Percentiles rank a stretch among this genome's conserved stretches.
Conservation (phyloP, 2,797 vertebrate species). For the Notolepis coatsorum region DNA sequence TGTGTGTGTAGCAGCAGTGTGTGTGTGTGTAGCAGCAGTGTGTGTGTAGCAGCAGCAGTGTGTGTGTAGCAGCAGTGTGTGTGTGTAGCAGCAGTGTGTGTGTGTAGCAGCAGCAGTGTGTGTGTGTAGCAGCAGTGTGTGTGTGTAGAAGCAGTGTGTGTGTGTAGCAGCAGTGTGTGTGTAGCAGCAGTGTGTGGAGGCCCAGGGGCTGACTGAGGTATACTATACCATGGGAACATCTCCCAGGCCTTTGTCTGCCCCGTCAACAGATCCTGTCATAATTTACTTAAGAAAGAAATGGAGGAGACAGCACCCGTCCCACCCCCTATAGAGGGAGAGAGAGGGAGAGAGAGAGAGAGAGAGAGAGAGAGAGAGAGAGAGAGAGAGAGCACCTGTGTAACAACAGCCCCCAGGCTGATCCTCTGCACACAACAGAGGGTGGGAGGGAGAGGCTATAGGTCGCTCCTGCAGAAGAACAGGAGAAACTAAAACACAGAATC, state of each 20-base stretch:
- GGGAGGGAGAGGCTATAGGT: slow-evolving; percentile 25
- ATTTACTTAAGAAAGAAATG: slow-evolving; percentile 65
- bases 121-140: not conserved
- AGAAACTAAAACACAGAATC: too few relatives aligned
- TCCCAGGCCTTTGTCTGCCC: slow-evolving; percentile 61
- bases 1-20: too few relatives aligned
- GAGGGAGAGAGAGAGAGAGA: slow-evolving; percentile 15
- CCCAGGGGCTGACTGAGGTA: slow-evolving; percentile 53
- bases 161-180: slow-evolving; percentile 11
- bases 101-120: not conserved
- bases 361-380: slow-evolving; percentile 14
- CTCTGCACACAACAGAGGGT: too few relatives aligned
- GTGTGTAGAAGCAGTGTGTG: not conserved
- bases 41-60: too few relatives aligned
- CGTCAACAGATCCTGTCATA: slow-evolving; percentile 69
- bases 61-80: too few relatives aligned
- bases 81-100: not conserved
- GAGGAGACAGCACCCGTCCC: slow-evolving; percentile 25
- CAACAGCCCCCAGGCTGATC: slow-evolving; percentile 3
- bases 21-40: too few relatives aligned
- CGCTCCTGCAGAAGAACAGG: too few relatives aligned
- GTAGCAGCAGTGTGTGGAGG: slow-evolving; percentile 25
- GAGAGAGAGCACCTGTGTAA: slow-evolving; percentile 14
- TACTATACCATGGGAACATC: slow-evolving; percentile 71
- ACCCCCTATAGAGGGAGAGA: slow-evolving; percentile 12